phyloP scores from a whole-genome alignment of 2,888 invertebrate genomes.

The Nesidiocoris tenuis region DNA sequence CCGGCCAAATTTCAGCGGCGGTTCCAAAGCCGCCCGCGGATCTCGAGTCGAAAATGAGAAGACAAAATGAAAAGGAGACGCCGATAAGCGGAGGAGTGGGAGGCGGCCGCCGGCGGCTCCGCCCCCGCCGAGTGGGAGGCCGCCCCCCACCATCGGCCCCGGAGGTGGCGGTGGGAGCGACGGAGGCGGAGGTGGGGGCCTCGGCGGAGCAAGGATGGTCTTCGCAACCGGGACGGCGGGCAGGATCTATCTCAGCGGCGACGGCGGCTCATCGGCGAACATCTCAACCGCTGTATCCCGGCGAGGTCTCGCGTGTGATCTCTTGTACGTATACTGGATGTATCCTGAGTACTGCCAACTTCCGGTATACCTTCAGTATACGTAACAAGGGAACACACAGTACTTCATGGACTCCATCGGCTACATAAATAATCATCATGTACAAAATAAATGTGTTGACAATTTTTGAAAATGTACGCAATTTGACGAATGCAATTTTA shows the following conservation, averaged over 20 bases:
- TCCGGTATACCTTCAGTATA: constrained; percentile 99
- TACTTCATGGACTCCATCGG: constrained; percentile 8
- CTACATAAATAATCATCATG: too few species aligned
- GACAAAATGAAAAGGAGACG: constrained; percentile 30
- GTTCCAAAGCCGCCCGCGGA: background rate
- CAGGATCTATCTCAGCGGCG: background rate
- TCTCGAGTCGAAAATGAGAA: constrained; percentile 7
- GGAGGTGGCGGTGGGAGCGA: constrained; percentile 34
- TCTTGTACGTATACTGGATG: constrained; percentile 99
- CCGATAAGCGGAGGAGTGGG: constrained; percentile 10
- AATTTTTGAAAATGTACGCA: too few species aligned
- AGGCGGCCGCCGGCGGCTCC: constrained; percentile 8
- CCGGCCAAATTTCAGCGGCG: too few species aligned
- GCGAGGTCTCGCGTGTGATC: constrained; percentile 60
- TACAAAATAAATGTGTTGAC: too few species aligned
- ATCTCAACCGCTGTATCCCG: background rate
- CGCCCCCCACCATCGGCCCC: constrained; percentile 46
- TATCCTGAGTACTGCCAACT: constrained; percentile 95
- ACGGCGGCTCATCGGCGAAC: background rate
- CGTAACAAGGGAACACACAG: constrained; percentile 97
- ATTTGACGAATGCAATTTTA: too few species aligned
- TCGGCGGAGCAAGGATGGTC: background rate
- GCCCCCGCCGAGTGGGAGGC: constrained; percentile 23
- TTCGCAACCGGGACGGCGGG: background rate
- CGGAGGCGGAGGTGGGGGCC: background rate